Percentiles rank a stretch among this genome's conserved stretches.
These are phyloP conservation scores for Lerista edwardsae DNA, from an alignment of 2,797 vertebrate species.

Conservation along the genomic window DNA sequence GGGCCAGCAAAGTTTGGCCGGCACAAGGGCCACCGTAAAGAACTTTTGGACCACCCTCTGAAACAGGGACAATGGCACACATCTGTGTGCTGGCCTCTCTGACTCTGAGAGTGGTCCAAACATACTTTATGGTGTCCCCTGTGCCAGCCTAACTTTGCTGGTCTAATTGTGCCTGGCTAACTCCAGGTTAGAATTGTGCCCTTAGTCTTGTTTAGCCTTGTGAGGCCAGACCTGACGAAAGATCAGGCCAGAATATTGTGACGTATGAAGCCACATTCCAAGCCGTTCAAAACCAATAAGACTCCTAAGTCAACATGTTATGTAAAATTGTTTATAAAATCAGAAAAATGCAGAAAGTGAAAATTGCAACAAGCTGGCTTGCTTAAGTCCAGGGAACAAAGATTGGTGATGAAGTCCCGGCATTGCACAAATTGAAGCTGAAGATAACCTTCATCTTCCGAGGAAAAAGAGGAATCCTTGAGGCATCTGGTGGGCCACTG, in stretches of 20 bases:
- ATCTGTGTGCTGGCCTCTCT: too few relatives aligned
- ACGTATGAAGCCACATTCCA: background rate
- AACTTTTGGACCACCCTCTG: too few relatives aligned
- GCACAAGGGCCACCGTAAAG: too few relatives aligned
- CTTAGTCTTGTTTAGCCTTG: too few relatives aligned
- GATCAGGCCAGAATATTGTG: background rate
- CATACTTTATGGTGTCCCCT: too few relatives aligned
- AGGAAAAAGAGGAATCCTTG: background rate
- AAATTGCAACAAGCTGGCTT: background rate
- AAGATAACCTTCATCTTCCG: background rate
- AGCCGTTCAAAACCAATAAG: conserved; percentile 2
- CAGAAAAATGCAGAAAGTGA: background rate
- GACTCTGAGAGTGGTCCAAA: too few relatives aligned
- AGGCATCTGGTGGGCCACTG: too few relatives aligned
- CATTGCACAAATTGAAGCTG: background rate
- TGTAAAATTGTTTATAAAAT: conserved; percentile 18
- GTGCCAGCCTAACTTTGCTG: too few relatives aligned
- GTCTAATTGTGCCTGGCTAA: too few relatives aligned
- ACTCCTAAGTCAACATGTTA: background rate
- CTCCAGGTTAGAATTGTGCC: too few relatives aligned
- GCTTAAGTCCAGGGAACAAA: background rate
- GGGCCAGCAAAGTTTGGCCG: too few relatives aligned
- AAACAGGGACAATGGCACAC: too few relatives aligned
- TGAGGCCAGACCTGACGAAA: background rate
- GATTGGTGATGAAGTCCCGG: background rate